Evolutionary conservation across 2,113 vertebrate genomes (phyloP), one percentile per base, ranked within the genome.

Genomic region (Bubo bubo): DNA sequence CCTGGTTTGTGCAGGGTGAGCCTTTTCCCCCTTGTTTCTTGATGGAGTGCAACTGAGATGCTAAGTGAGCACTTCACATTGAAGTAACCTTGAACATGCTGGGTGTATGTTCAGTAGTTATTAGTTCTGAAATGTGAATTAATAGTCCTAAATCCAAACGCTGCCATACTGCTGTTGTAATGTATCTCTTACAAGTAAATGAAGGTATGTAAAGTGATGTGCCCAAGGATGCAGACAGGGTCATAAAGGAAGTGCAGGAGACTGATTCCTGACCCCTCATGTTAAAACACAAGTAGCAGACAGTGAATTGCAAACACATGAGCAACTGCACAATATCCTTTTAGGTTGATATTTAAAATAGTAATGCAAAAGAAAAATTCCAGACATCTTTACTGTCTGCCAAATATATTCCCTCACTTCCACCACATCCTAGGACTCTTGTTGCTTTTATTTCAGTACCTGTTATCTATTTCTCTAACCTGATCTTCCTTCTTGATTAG

Each of bases 281-380:
- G 75, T 76, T 90, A 86, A 92, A 94, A 56, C 75, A 75, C 52
- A 66, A 93, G 72, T 79, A 90, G 74, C 49, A 95, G 94, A 90
- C 82, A 95, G 80, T 88, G 67, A 93, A 93, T 97, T 94, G 77
- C 71, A 95, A 94, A 94, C 75, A 90, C 35, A 86, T 88, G 90
- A 95, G 58, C 74, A 89, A 73, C 88, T 92, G 95, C 75, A 94
- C 83, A 95, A 73, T 92, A 88, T 95, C 91, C 89, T 89, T 95
- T 91, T 81, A 89, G 52, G 49, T 35, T 90, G 73, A 87, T 93
- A 89, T 79, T 89, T 91, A 85, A 93, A 97, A 95, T 93, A 93
- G 95, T 83, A 95, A 96, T 68, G 60, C 76, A 60, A 76, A 92
- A 95, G 84, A 91, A 91, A 94, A 95, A 96, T 86, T 94, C 94